These are phyloP conservation scores for Lophotriccus pileatus DNA, from an alignment of 2,797 vertebrate genomes.

Conservation along the genomic window DNA sequence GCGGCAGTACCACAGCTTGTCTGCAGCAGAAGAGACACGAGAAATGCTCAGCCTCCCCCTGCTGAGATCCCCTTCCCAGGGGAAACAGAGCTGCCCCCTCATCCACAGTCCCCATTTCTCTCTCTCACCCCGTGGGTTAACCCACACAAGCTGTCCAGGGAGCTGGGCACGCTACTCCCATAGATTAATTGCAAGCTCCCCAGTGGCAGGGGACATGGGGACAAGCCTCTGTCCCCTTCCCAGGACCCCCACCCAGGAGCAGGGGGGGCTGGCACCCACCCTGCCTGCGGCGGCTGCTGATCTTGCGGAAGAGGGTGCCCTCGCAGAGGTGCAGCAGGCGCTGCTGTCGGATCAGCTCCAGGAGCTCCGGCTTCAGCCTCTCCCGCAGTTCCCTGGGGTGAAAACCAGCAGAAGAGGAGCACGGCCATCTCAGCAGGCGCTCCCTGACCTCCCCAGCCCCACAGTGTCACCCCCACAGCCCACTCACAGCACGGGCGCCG, in stretches of 20 bases:
- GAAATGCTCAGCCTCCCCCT: not conserved
- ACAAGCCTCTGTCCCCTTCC: not conserved
- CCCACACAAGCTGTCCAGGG: not conserved
- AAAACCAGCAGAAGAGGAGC: not conserved
- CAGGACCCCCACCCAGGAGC: rapidly evolving
- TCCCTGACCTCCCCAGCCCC: rapidly evolving
- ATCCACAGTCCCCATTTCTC: not conserved
- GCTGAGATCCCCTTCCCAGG: not conserved
- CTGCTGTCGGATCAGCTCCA: constrained; percentile 93
- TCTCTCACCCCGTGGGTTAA: not conserved
- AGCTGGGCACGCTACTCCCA: not conserved
- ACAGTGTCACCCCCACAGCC: rapidly evolving
- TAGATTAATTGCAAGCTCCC: rapidly evolving
- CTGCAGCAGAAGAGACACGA: constrained; percentile 62
- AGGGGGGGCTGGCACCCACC: constrained; percentile 71
- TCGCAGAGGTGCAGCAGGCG: constrained; percentile 90
- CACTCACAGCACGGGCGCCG: constrained; percentile 85
- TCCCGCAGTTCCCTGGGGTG: constrained; percentile 86
- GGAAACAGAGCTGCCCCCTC: not conserved
- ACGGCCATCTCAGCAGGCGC: rapidly evolving
- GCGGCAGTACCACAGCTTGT: constrained; percentile 97
- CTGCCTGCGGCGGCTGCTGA: constrained; percentile 92
- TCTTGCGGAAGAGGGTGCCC: constrained; percentile 93
- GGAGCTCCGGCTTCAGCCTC: constrained; percentile 90
- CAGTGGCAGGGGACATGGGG: rapidly evolving